Evolutionary conservation across 2,888 invertebrate species (phyloP).

Genomic region (Pedicia rivosa): DNA sequence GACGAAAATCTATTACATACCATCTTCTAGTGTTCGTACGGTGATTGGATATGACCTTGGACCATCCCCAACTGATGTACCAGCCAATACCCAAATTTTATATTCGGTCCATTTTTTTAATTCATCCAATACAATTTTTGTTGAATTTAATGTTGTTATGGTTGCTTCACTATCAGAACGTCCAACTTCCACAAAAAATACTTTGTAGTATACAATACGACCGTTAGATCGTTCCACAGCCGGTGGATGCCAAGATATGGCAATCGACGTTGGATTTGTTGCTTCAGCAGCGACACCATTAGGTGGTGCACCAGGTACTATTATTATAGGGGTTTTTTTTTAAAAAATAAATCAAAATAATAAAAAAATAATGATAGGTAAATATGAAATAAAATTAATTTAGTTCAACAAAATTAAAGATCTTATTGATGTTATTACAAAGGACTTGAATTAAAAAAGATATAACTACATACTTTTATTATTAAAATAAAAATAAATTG

Average conservation of each 20-base stretch:
- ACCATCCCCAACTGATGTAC: slow-evolving; percentile 92
- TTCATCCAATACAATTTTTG: slow-evolving; percentile 70
- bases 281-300: slow-evolving; percentile 83
- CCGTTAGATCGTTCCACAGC: slow-evolving; percentile 83
- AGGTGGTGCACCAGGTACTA: slow-evolving; percentile 95
- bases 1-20: slow-evolving; percentile 46
- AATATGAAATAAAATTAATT: slow-evolving; percentile 16
- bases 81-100: slow-evolving; percentile 91
- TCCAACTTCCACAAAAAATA: slow-evolving; percentile 74
- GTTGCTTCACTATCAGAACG: slow-evolving; percentile 72
- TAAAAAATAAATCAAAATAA: slow-evolving; percentile 12
- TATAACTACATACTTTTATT: too few relatives aligned
- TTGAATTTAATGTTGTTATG: slow-evolving; percentile 62
- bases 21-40: slow-evolving; percentile 94
- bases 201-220: slow-evolving; percentile 86
- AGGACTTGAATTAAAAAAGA: too few relatives aligned
- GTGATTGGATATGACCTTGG: slow-evolving; percentile 83
- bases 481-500: too few relatives aligned
- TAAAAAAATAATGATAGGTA: not conserved
- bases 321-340: slow-evolving; percentile 17
- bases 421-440: too few relatives aligned
- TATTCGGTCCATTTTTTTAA: slow-evolving; percentile 92
- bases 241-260: slow-evolving; percentile 86
- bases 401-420: slow-evolving; percentile 8
- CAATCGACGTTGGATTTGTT: slow-evolving; percentile 75